A percentile compares a stretch with the other conserved stretches of the same genome.
These are phyloP conservation scores for Trisateles emortualis DNA, from an alignment of 2,888 invertebrate genomes.

Conservation along the genomic window DNA sequence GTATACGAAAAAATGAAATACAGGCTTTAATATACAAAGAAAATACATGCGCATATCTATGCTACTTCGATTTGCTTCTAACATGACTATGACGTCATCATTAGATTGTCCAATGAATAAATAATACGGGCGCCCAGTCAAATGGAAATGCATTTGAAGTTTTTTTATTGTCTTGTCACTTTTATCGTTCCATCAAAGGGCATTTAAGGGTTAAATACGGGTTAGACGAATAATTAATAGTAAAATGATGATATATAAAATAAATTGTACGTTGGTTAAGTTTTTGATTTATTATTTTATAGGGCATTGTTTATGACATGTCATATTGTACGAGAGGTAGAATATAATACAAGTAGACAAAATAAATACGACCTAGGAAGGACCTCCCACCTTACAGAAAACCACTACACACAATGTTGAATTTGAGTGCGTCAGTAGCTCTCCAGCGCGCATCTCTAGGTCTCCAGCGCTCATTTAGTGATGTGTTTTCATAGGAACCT, in stretches of 20 bases:
- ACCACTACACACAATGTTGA: too few relatives aligned
- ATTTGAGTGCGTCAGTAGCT: too few relatives aligned
- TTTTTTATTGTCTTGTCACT: slow-evolving; percentile 17
- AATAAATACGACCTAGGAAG: too few relatives aligned
- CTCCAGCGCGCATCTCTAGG: too few relatives aligned
- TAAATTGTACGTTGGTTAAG: background rate
- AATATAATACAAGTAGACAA: too few relatives aligned
- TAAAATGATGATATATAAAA: background rate
- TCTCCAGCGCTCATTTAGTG: too few relatives aligned
- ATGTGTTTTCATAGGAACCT: too few relatives aligned
- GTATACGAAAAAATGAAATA: too few relatives aligned
- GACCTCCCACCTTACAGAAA: too few relatives aligned
- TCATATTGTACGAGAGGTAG: too few relatives aligned
- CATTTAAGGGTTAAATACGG: slow-evolving; percentile 12
- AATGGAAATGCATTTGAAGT: slow-evolving; percentile 24
- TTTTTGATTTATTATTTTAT: slow-evolving; percentile 6
- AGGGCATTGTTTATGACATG: background rate
- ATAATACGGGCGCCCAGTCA: slow-evolving; percentile 28
- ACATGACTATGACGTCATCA: slow-evolving; percentile 22
- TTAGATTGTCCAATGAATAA: slow-evolving; percentile 42
- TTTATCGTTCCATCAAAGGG: slow-evolving; percentile 9
- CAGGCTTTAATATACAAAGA: slow-evolving; percentile 4
- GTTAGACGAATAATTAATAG: slow-evolving; percentile 8
- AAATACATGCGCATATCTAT: slow-evolving; percentile 8
- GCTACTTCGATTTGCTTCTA: slow-evolving; percentile 3